Base-by-base conservation (phyloP, 2,113 vertebrate species). In the Emydocephalus ijimae region DNA sequence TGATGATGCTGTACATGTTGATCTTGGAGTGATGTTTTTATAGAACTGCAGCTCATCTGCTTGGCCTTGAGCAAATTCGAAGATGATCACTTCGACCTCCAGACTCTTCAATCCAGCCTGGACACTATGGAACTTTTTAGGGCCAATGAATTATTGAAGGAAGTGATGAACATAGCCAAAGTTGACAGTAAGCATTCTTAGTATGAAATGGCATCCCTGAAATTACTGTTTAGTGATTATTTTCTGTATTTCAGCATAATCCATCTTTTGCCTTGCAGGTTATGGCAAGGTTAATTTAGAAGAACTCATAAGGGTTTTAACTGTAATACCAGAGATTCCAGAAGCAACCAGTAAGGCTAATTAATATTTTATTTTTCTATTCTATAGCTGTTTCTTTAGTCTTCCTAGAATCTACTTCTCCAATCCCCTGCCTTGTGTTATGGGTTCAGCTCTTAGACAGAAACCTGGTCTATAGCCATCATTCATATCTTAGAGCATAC, bases 21-120 rank as follows among this genome's bases (percentile, higher is more conserved):
- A 90, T 21, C 39, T 29, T 87, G 5, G 34, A 89, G 23, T 24
- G 64, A 20, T 92, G 4, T 92, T 86, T 55, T 74, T 8, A 85
- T 43, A 93, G 93, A 88, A 56, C 23, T 93, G n/a, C 93, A 93
- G 24, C 87, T 93, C 64, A 91, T 87, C 55, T 93, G 90, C 69
- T 39, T 93, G 87, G 90, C 45, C 48, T n/a, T 93, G n/a, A 93
- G 52, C 90, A 61, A 61, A 34, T 64, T 85, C 29, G 29, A 89
- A 9, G 93, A 48, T 6, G 69, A 61, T 2, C 45, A 54, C 29
- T 86, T 93, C 10, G 69, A 89, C 10, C 93, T 93, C 43, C 43
- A 39, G 0, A 45, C 43, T 59, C 87, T 93, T 24, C 29, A 91
- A 45, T 85, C 54, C 23, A 50, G 14, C 54, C n/a, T 93, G 90